Conservation (phyloP, 1,140 invertebrate species). For the Mamestra configurata region DNA sequence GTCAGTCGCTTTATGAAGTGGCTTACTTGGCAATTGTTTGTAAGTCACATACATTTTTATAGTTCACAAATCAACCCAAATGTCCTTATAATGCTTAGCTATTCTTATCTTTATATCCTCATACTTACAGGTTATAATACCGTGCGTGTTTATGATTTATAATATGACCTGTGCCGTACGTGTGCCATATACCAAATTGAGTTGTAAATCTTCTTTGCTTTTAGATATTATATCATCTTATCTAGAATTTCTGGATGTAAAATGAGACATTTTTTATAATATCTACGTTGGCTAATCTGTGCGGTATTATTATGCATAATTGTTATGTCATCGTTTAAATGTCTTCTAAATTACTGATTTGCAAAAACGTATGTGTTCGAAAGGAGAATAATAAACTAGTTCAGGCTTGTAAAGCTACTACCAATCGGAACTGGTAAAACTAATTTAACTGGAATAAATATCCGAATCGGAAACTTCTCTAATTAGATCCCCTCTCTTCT, state of each 20-base stretch:
- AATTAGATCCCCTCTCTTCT: slow-evolving; percentile 61
- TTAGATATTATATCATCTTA: slow-evolving; percentile 4
- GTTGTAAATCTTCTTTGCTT: slow-evolving; percentile 20
- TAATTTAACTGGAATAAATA: not conserved
- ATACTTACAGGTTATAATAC: not conserved
- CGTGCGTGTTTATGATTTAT: not conserved
- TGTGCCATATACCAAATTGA: slow-evolving; percentile 31
- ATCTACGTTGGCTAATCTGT: not conserved
- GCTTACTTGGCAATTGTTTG: not conserved
- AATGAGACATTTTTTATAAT: not conserved
- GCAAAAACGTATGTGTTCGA: not conserved
- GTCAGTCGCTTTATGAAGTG: not conserved
- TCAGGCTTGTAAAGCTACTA: not conserved
- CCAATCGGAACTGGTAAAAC: no score
- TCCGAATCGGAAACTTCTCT: slow-evolving; percentile 29
- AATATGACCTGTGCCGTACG: not conserved
- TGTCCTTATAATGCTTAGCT: not conserved
- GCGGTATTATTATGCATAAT: not conserved
- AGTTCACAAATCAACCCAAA: not conserved
- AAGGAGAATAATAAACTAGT: not conserved
- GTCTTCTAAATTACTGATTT: not conserved
- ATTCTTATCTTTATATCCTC: not conserved
- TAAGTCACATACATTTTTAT: slow-evolving; percentile 1
- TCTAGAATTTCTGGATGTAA: not conserved
- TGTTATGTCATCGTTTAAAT: no score